Evolutionary conservation across 1,140 invertebrate genomes (phyloP), one percentile per base, ranked within the genome.

Genomic region (Matsumurasca onukii): DNA sequence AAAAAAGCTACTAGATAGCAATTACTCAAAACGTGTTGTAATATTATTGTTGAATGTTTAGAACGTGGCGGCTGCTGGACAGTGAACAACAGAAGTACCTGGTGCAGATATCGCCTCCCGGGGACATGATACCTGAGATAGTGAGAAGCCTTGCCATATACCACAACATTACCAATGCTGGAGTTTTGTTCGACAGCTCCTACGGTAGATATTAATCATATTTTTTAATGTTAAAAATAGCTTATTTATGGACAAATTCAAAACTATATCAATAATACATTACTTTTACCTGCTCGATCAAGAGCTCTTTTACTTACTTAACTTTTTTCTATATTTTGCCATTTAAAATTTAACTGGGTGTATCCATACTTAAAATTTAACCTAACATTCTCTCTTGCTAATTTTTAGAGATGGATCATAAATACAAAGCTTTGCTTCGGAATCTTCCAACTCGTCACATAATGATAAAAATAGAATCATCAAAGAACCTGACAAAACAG

Each of bases 331-430:
- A n/a, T n/a, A n/a, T n/a, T n/a, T n/a, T n/a, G n/a, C n/a, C n/a
- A n/a, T n/a, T n/a, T n/a, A n/a, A n/a, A n/a, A n/a, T n/a, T n/a
- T n/a, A n/a, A n/a, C n/a, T n/a, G n/a, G n/a, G n/a, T n/a, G n/a
- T n/a, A n/a, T n/a, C n/a, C n/a, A n/a, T n/a, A n/a, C n/a, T n/a
- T n/a, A n/a, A n/a, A n/a, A n/a, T n/a, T n/a, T n/a, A n/a, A n/a
- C n/a, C n/a, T n/a, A n/a, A n/a, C n/a, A n/a, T n/a, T n/a, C n/a
- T n/a, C n/a, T n/a, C n/a, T n/a, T n/a, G n/a, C n/a, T n/a, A n/a
- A n/a, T n/a, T n/a, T n/a, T n/a, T 78, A 91, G 88, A 92, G 0
- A 94, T 96, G 91, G 91, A 94, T 73, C 91, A 95, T 80, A 95
- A 96, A 79, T 95, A 94, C 80, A 94, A 94, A 78, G 92, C 92